Base-by-base conservation (phyloP, 2,888 invertebrate genomes). In the Campoplex nolae region DNA sequence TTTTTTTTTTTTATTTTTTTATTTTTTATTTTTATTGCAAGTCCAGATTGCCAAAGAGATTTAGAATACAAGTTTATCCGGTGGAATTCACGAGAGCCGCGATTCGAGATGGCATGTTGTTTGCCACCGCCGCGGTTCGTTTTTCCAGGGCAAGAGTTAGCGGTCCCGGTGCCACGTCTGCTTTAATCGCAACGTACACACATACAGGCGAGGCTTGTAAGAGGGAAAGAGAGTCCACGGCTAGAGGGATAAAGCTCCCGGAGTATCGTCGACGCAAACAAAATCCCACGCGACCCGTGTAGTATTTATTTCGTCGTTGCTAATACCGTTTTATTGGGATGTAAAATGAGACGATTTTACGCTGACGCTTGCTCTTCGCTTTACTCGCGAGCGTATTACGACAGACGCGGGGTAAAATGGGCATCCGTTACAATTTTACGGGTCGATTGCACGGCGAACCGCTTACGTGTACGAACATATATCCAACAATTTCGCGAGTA, bases 241-340 rank as follows among this genome's bases (percentile, higher is more conserved):
- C 68, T 48, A 16, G 82, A 86, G 82, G 85, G 79, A 87, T 82
- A 84, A 84, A 87, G 87, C 87, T 82, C 56, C 42, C 70, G 74
- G 68, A 70, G 84, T 88, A 82, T 87, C 86, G 87, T 90, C 80
- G 89, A 81, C 79, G 90, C 90, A 91, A 91, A 91, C 91, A 92
- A 91, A 90, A 89, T 88, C 82, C 89, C 82, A 48, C 79, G 85
- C 76, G 54, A 73, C 65, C 67, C 9, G 75, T 80, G 82, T 88
- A 89, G 91, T 92, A 92, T 92, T 92, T 92, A 92, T 92, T 91
- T 91, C 90, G 89, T 75, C 79, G 89, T 70, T 84, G 90, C 91
- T 92, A 92, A 92, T 92, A 87, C 92, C 91, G 89, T 89, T 92
- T 92, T 92, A 92, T 92, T 92, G 88, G 92, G 89, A 92, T 92